phyloP scores from a whole-genome alignment of 2,888 invertebrate species.

The Caenorhabditis sp. region DNA sequence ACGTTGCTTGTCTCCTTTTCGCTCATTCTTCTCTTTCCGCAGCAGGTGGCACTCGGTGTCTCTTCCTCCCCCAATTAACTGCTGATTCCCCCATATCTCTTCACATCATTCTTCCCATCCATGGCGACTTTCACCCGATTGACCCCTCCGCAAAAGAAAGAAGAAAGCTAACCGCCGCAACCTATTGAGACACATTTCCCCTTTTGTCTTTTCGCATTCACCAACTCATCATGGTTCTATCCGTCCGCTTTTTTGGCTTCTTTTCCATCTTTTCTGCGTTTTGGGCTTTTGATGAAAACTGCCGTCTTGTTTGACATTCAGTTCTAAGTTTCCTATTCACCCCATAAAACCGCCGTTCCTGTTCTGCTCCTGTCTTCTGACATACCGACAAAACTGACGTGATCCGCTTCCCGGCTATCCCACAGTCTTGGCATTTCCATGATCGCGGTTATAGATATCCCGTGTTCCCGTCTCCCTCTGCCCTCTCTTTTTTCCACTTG shows the following conservation, averaged over 20 bases:
- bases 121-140: constrained; percentile 63
- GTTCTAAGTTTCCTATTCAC: no score
- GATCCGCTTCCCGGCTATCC: neutral
- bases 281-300: neutral
- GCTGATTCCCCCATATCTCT: constrained; percentile 49
- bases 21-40: no score
- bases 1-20: neutral
- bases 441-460: constrained; percentile 31
- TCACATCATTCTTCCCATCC: constrained; percentile 43
- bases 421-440: constrained; percentile 3
- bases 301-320: no score
- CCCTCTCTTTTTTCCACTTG: constrained; percentile 13
- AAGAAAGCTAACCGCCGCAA: constrained; percentile 51
- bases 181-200: constrained; percentile 50
- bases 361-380: neutral
- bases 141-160: constrained; percentile 54
- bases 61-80: constrained; percentile 46
- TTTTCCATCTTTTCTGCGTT: neutral
- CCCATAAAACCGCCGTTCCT: no score
- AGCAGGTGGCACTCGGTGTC: constrained; percentile 31
- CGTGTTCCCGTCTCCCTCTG: constrained; percentile 28
- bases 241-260: neutral
- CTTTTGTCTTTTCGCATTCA: constrained; percentile 39
- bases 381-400: neutral
- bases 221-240: constrained; percentile 12